phyloP scores from a whole-genome alignment of 2,113 vertebrate genomes.

The Cryptomyrus ogoouensis region DNA sequence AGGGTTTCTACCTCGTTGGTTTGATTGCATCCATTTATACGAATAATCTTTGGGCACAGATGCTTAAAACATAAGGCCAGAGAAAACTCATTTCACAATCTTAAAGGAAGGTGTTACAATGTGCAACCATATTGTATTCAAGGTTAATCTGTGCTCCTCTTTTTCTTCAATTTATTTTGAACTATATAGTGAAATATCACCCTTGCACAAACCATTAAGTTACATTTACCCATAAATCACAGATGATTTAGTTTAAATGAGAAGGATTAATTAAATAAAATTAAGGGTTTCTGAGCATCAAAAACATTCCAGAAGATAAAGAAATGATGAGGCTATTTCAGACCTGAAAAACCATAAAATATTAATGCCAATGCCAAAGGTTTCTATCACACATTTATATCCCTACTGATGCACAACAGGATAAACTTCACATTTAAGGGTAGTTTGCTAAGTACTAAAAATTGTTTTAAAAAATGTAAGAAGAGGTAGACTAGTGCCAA shows the following conservation, averaged over 20 bases:
- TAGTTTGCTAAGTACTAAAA: background rate
- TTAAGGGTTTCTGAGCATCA: background rate
- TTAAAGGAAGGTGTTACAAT: background rate
- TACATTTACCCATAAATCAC: background rate
- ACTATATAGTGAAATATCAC: background rate
- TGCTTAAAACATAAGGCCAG: background rate
- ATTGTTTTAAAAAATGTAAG: background rate
- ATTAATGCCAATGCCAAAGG: background rate
- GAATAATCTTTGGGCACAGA: slow-evolving; percentile 5
- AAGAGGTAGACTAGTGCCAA: background rate
- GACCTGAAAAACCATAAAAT: background rate
- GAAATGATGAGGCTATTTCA: background rate
- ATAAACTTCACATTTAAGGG: background rate
- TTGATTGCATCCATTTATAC: slow-evolving; percentile 21
- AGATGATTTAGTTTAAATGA: background rate
- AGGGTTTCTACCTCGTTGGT: background rate
- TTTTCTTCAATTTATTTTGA: background rate
- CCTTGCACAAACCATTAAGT: background rate
- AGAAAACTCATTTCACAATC: background rate
- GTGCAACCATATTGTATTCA: background rate
- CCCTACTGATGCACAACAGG: background rate
- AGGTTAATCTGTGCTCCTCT: background rate
- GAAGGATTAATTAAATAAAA: background rate
- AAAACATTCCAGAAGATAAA: background rate
- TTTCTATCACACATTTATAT: background rate